Conservation (phyloP, 2,888 invertebrate genomes). For the Tanypteryx hageni region DNA sequence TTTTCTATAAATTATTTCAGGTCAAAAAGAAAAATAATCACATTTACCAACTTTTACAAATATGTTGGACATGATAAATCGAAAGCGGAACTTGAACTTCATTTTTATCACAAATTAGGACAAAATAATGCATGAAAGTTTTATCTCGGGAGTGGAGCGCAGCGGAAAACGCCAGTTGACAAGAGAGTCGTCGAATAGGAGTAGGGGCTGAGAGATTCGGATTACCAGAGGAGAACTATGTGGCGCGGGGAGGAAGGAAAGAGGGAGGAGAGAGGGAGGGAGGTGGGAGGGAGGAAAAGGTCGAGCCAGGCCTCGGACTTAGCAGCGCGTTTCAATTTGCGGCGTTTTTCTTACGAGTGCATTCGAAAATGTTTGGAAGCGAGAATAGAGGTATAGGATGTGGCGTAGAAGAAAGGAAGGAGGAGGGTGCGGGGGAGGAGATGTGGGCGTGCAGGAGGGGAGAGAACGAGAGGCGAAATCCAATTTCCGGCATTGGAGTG, state of each 20-base stretch:
- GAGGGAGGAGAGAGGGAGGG: not conserved
- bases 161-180: not conserved
- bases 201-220: not conserved
- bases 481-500: conserved; percentile 43
- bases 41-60: not conserved
- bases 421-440: not conserved
- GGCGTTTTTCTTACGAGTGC: too few species aligned
- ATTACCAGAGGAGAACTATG: not conserved
- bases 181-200: not conserved
- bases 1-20: too few species aligned
- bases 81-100: not conserved
- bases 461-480: not conserved
- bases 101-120: too few species aligned
- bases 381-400: too few species aligned
- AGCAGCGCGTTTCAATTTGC: too few species aligned
- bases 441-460: not conserved
- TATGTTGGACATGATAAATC: not conserved
- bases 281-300: not conserved
- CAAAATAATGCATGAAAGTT: too few species aligned
- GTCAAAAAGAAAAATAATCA: too few species aligned
- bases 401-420: not conserved
- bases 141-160: not conserved
- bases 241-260: not conserved
- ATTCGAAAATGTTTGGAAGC: too few species aligned
- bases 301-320: not conserved